Evolutionary conservation across 2,797 vertebrate species (phyloP), one percentile per base, ranked within the genome.

Genomic region (Streptopelia turtur): DNA sequence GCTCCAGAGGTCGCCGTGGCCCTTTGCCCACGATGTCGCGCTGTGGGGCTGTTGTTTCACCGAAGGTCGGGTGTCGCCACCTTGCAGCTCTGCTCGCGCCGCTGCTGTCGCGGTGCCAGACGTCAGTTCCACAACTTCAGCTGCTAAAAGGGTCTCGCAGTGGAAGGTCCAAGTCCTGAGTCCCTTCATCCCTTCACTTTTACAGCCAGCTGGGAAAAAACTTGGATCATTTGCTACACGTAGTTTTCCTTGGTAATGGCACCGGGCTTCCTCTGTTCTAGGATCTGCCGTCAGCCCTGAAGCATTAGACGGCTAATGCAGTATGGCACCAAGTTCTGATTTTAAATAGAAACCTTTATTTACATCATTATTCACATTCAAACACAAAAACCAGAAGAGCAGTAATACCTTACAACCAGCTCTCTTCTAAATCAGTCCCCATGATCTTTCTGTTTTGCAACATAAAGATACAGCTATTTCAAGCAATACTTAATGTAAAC

Each of bases 271-370:
- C 55, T 72, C 49, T 77, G 56, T 53, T 41, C 61, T 13, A 20
- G 52, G 43, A 60, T 68, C 35, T 28, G 43, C 68, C 70, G 59
- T 16, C 68, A 71, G 83, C 64, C 52, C 64, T 74, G 16, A 66
- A 41, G 30, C n/a, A 55, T 61, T 9, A 66, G 76, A 49, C 47
- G 79, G 78, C 56, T 92, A 57, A 93, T 33, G 81, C 24, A 83
- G 65, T 49, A 11, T 30, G 13, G 61, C 89, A 94, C 63, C 69
- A 75, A 81, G 30, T 79, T 95, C 78, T 75, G 55, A 71, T 94
- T 97, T 99, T 99, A 99, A 99, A 99, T 99, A 99, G 98, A 99
- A 99, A 99, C 98, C 98, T 99, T 98, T 99, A 99, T 99, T 99
- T 99, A 99, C 99, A 99, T 98, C 89, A 97, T 98, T 98, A 98